These are phyloP conservation scores for Chrysocyon brachyurus DNA, from an alignment of 2,797 vertebrate genomes.

Conservation along the genomic window DNA sequence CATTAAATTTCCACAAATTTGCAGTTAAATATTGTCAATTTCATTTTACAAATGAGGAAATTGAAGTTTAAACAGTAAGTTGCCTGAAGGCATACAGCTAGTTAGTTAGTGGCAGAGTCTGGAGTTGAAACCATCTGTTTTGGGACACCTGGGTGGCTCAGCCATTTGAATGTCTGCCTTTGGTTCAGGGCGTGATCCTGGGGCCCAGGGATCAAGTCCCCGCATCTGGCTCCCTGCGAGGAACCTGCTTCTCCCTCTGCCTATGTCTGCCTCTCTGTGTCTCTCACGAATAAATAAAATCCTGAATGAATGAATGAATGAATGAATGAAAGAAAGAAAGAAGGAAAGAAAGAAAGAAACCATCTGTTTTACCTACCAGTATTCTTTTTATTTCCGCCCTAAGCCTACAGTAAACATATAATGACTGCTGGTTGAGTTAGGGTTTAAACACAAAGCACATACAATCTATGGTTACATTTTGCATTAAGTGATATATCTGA, in stretches of 20 bases:
- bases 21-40: background rate
- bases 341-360: background rate
- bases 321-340: no score
- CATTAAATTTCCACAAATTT: conserved; percentile 8
- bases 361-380: background rate
- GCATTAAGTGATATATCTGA: background rate
- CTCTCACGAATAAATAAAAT: no score
- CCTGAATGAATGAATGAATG: no score
- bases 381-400: conserved; percentile 24
- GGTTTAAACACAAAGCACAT: conserved; percentile 44
- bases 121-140: background rate
- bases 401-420: conserved; percentile 10
- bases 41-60: conserved; percentile 45
- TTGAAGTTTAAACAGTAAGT: conserved; percentile 42
- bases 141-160: no score
- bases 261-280: no score
- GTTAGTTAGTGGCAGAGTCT: background rate
- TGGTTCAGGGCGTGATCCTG: no score
- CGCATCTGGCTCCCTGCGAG: no score
- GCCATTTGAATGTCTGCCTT: no score
- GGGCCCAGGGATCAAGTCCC: no score
- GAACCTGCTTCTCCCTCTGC: no score
- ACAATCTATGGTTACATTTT: background rate
- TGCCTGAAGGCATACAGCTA: background rate
- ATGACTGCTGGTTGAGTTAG: background rate